These are phyloP conservation scores for Lysiphlebus fabarum DNA, from an alignment of 1,140 invertebrate genomes.

Conservation along the genomic window DNA sequence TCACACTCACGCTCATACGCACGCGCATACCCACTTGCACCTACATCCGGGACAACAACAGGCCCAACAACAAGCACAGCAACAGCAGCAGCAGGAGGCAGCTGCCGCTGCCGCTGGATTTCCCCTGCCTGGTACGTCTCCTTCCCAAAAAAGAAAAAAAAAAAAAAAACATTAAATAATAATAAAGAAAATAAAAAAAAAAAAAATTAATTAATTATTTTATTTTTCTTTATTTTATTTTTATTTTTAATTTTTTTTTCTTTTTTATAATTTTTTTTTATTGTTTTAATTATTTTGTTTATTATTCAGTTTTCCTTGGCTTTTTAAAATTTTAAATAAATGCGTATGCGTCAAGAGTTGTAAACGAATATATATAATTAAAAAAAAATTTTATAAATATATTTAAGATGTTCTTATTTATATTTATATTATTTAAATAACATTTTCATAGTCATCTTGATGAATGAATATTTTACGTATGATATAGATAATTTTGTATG, in stretches of 20 bases:
- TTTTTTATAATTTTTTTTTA: conserved; percentile 8
- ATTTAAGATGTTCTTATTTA: neutral
- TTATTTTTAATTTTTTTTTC: too few species aligned
- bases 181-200: conserved; percentile 7
- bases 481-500: too few species aligned
- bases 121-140: conserved; percentile 60
- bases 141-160: conserved; percentile 24
- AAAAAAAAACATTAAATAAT: conserved; percentile 13
- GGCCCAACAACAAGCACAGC: conserved; percentile 64
- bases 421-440: too few species aligned
- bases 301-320: conserved; percentile 22
- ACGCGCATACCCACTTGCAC: conserved; percentile 88
- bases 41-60: conserved; percentile 81
- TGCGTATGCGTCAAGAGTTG: conserved; percentile 25
- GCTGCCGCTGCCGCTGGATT: conserved; percentile 58
- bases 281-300: conserved; percentile 13
- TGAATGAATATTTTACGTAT: too few species aligned
- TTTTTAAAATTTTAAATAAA: conserved; percentile 14
- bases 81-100: conserved; percentile 57
- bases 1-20: conserved; percentile 81
- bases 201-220: neutral
- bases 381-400: neutral
- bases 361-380: conserved; percentile 20
- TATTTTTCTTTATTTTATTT: conserved; percentile 18
- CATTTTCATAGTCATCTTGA: too few species aligned